phyloP scores from a whole-genome alignment of 2,113 vertebrate species.

The Sander vitreus region DNA sequence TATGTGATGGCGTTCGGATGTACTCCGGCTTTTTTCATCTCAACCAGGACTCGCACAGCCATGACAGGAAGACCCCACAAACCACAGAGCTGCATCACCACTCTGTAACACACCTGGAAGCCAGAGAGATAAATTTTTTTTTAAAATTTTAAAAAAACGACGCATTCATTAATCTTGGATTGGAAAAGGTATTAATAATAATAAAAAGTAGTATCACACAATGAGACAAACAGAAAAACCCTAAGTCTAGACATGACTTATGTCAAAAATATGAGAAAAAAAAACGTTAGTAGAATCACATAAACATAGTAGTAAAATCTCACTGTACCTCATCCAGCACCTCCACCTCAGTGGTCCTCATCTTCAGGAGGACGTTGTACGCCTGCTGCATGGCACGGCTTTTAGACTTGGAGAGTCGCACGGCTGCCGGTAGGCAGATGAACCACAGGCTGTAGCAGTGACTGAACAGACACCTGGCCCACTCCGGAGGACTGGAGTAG shows the following conservation, averaged over 20 bases:
- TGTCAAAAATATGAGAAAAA: neutral
- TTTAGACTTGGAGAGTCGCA: constrained; percentile 90
- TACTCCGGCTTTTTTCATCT: constrained; percentile 97
- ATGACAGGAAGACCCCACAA: constrained; percentile 94
- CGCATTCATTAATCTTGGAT: too few species aligned
- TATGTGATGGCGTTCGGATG: constrained; percentile 98
- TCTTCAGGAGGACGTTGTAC: constrained; percentile 92
- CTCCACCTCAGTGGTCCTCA: constrained; percentile 94
- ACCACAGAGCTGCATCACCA: constrained; percentile 98
- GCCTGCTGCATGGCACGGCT: constrained; percentile 93
- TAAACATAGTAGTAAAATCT: neutral
- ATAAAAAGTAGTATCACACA: neutral
- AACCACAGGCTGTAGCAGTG: constrained; percentile 99
- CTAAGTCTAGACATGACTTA: neutral
- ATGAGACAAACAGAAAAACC: neutral
- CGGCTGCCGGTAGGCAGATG: constrained; percentile 94
- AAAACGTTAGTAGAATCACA: neutral
- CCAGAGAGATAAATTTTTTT: neutral
- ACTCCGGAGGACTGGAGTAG: constrained; percentile 89
- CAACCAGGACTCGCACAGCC: constrained; percentile 95
- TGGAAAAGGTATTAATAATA: neutral
- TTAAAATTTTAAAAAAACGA: too few species aligned
- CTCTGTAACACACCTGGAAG: constrained; percentile 94
- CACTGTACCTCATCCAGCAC: constrained; percentile 92
- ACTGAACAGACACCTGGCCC: constrained; percentile 96